Percentiles rank a stretch among this genome's conserved stretches.
Evolutionary conservation across 2,797 vertebrate species (phyloP).

Genomic region (Loriculus beryllinus): DNA sequence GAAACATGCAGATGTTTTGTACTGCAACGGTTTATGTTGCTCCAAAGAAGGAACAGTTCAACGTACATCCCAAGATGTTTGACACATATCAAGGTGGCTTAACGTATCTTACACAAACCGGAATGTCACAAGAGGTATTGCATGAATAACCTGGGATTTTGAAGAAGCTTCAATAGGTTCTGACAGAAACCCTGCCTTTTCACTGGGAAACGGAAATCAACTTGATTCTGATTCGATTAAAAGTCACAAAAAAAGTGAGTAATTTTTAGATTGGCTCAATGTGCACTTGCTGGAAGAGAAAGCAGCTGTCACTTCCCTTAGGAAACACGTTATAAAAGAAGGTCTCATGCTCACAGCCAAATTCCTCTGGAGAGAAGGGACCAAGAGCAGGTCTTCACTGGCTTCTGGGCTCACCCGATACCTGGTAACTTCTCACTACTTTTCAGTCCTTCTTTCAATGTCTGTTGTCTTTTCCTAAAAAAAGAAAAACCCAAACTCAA

Average conservation of each 20-base stretch:
- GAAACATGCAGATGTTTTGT: rapidly evolving
- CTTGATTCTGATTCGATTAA: neutral
- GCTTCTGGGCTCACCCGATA: neutral
- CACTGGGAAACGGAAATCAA: neutral
- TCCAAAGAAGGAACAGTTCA: neutral
- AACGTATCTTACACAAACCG: constrained; percentile 22
- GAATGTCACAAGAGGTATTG: constrained; percentile 47
- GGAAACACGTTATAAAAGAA: neutral
- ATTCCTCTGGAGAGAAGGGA: neutral
- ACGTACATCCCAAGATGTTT: neutral
- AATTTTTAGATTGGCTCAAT: neutral
- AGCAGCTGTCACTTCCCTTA: neutral
- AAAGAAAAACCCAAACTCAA: neutral
- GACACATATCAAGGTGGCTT: neutral
- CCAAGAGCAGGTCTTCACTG: neutral
- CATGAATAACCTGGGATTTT: neutral
- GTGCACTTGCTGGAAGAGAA: neutral
- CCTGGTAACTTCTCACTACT: constrained; percentile 11
- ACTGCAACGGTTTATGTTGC: neutral
- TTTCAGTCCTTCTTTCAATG: neutral
- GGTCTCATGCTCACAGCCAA: neutral
- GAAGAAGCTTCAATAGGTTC: rapidly evolving
- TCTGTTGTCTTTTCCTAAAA: neutral
- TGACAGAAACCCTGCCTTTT: neutral
- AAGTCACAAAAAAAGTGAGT: neutral